Base-by-base conservation (phyloP, 2,113 vertebrate species). In the Indicator indicator region DNA sequence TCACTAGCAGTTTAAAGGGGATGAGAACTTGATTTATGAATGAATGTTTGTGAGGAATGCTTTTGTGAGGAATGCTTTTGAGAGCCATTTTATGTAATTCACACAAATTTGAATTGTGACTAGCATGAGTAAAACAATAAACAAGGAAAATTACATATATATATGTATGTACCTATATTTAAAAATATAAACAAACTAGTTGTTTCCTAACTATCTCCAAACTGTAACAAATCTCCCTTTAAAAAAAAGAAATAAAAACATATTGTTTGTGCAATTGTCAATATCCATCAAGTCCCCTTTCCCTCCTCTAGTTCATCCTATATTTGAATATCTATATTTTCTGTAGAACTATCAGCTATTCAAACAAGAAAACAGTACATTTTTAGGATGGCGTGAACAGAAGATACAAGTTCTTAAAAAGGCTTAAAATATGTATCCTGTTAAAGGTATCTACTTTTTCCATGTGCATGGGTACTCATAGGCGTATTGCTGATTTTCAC, bases 391-490 rank as follows among this genome's bases (percentile, higher is more conserved):
- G 7, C 17, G 26, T 68, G 67, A 88, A 60, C 19, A 38, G 8
- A 72, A 55, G 33, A 62, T 40, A 30, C 7, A 55, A 4, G 13
- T 60, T 59, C 13, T 38, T 20, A 58, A 92, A 75, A 48, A 24
- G 38, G 40, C 4, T 33, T 44, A 30, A 72, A 76, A 70, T 60
- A 17, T n/a, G 13, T 33, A 36, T 50, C 19, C 4, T 26, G 9
- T 36, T 86, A 30, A 59, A 80, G 5, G 3, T 30, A 55, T 65
- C 32, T 72, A 1, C 26, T 80, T 83, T 67, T 11, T 52, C 48
- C 0, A 0, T n/a, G 40, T 44, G 12, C 26, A 3, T 16, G 7
- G 50, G 10, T 59, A 50, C 26, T 70, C 0, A 0, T 54, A 48
- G 54, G 32, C 1, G 0, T 56, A 5, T 62, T 67, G 17, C 38